A percentile compares a stretch with the other conserved stretches of the same genome.
Evolutionary conservation across 64 coral and sea anemone species (phyloP).

Genomic region (Anthopleura sola): DNA sequence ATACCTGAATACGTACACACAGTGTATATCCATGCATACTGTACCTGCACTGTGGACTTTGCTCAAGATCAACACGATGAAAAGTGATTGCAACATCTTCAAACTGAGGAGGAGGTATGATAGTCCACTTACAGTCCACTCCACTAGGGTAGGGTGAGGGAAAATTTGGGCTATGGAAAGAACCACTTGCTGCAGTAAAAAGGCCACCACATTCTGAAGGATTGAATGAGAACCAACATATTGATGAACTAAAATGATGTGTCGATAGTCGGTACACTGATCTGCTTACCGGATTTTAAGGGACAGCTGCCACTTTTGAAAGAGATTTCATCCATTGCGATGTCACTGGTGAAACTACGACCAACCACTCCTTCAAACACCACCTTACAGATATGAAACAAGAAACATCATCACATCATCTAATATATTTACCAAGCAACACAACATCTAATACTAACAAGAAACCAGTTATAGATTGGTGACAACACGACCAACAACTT

Average conservation of each 20-base stretch:
- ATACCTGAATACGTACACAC: no score
- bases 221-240: neutral
- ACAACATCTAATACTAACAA: no score
- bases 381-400: neutral
- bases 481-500: no score
- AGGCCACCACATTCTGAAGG: neutral
- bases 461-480: no score
- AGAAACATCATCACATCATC: no score
- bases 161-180: constrained; percentile 2
- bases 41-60: constrained; percentile 21
- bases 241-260: neutral
- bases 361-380: constrained; percentile 11
- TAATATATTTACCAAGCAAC: no score
- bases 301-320: neutral
- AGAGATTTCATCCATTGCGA: constrained; percentile 12
- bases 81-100: neutral
- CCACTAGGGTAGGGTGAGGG: constrained; percentile 14
- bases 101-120: constrained; percentile 10
- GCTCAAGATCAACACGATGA: neutral
- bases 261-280: no score
- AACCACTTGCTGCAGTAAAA: neutral
- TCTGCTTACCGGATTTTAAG: neutral
- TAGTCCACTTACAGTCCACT: constrained; percentile 20
- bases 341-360: constrained; percentile 13
- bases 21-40: no score